Percentiles rank a stretch among this genome's conserved stretches.
Evolutionary conservation across 2,797 vertebrate species (phyloP).

Genomic region (Mormyrops attenuatus): DNA sequence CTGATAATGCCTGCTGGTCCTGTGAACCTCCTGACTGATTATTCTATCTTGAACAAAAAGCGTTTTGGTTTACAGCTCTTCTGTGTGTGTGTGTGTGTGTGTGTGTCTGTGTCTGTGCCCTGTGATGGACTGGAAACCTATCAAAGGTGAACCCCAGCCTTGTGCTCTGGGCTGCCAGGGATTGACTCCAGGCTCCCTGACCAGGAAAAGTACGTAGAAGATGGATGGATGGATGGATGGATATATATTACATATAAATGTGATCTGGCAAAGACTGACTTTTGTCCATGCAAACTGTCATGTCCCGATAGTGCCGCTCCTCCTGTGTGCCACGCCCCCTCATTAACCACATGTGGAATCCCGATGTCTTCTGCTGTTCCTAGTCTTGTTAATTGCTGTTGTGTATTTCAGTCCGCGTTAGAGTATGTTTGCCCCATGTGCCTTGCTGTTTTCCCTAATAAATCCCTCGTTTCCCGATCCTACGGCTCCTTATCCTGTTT

Average conservation of each 20-base stretch:
- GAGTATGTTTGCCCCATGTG: too few relatives aligned
- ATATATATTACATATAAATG: not conserved
- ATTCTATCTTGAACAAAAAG: not conserved
- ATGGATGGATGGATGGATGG: not conserved
- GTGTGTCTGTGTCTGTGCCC: not conserved
- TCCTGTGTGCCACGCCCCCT: too few relatives aligned
- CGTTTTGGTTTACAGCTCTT: not conserved
- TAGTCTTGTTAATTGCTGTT: too few relatives aligned
- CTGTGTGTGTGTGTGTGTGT: not conserved
- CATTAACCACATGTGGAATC: too few relatives aligned
- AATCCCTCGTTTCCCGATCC: too few relatives aligned
- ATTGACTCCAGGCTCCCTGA: not conserved
- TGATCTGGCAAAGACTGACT: conserved; percentile 12
- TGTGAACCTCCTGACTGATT: not conserved
- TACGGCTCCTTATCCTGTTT: too few relatives aligned
- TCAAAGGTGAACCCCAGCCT: not conserved
- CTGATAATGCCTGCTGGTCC: not conserved
- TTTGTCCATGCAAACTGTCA: not conserved
- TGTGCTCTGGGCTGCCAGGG: not conserved
- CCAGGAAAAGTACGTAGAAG: not conserved
- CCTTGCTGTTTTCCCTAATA: too few relatives aligned
- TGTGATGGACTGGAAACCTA: not conserved
- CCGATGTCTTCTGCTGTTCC: too few relatives aligned
- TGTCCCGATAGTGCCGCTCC: too few relatives aligned
- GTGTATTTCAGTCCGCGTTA: too few relatives aligned